Conservation (phyloP, 2,888 invertebrate species). For the Tetheella fluctuosa region DNA sequence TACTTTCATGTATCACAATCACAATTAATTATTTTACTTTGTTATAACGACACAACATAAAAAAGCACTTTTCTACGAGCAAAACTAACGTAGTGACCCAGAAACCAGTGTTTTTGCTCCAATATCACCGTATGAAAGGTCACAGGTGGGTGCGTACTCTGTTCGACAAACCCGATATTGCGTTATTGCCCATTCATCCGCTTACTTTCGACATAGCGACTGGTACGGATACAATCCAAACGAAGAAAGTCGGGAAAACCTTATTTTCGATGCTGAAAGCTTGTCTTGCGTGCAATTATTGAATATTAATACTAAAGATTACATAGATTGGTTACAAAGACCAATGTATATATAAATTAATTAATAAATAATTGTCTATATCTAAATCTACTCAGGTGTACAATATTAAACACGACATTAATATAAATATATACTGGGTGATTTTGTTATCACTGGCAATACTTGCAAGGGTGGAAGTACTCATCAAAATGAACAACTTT, state of each 20-base stretch:
- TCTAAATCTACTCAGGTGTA: no score
- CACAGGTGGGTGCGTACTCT: conserved; percentile 37
- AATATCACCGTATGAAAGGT: conserved; percentile 37
- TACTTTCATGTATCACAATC: no score
- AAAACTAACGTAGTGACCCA: background rate
- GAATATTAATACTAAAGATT: background rate
- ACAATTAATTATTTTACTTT: no score
- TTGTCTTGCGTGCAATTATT: background rate
- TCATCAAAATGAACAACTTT: no score
- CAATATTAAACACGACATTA: no score
- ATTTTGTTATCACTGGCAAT: no score
- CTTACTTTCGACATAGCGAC: conserved; percentile 38
- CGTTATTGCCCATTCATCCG: conserved; percentile 45
- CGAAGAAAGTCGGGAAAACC: conserved; percentile 21
- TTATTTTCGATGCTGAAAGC: conserved; percentile 23
- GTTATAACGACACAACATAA: no score
- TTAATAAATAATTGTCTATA: no score
- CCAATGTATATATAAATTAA: no score
- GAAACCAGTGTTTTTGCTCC: conserved; percentile 22
- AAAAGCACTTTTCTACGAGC: background rate
- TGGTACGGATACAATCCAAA: conserved; percentile 28
- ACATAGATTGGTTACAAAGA: background rate
- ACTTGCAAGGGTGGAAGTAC: no score
- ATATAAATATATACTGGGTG: no score
- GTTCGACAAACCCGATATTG: conserved; percentile 30